Conservation (phyloP, 2,888 invertebrate species). For the Lycia hirtaria region DNA sequence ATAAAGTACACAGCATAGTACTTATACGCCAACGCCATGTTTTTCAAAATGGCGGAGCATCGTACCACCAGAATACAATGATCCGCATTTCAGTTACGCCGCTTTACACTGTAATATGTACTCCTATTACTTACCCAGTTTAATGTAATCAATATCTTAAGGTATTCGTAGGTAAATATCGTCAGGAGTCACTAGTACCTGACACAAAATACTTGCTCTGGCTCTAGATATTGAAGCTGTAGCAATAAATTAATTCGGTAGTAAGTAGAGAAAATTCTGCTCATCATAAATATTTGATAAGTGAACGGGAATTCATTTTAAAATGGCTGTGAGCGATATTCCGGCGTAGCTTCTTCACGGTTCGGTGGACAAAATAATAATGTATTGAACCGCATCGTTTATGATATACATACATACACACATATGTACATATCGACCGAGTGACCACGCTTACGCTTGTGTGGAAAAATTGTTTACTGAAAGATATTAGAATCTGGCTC, state of each 20-base stretch:
- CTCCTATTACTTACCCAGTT: not conserved
- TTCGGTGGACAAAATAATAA: slow-evolving; percentile 67
- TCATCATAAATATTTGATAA: slow-evolving; percentile 58
- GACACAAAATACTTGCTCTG: slow-evolving; percentile 36
- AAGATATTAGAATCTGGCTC: slow-evolving; percentile 25
- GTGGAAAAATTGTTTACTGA: slow-evolving; percentile 25
- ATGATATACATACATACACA: slow-evolving; percentile 40
- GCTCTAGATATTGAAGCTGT: not conserved
- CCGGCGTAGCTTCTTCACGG: slow-evolving; percentile 57
- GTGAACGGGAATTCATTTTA: slow-evolving; percentile 63
- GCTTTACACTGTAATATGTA: too few species aligned
- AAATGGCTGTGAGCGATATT: slow-evolving; percentile 68
- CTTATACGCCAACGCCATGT: too few species aligned
- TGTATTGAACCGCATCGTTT: slow-evolving; percentile 56
- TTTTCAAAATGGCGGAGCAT: too few species aligned
- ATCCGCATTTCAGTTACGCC: not conserved
- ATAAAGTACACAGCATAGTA: too few species aligned
- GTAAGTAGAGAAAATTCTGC: slow-evolving; percentile 41
- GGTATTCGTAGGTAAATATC: too few species aligned
- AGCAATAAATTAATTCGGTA: slow-evolving; percentile 24
- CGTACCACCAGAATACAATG: too few species aligned
- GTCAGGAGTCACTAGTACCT: slow-evolving; percentile 65
- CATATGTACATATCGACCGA: slow-evolving; percentile 39
- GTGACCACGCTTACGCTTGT: slow-evolving; percentile 29
- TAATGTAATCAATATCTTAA: too few species aligned